phyloP scores from a whole-genome alignment of 2,113 vertebrate species.

The Rhynchomys soricoides region DNA sequence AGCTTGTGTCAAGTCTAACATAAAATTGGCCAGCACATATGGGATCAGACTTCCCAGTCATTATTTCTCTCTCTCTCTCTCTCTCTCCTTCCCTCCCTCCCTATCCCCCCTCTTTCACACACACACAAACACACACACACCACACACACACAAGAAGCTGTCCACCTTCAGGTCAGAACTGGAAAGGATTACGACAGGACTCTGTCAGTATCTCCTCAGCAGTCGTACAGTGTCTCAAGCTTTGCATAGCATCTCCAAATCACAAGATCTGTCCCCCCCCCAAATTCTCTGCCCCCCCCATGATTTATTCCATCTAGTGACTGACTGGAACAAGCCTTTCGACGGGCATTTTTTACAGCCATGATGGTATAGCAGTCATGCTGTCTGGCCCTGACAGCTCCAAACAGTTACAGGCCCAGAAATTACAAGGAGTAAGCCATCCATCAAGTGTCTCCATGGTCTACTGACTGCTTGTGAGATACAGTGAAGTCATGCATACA shows the following conservation, averaged over 20 bases:
- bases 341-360: constrained; percentile 70
- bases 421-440: constrained; percentile 57
- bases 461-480: constrained; percentile 21
- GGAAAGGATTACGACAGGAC: background rate
- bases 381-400: constrained; percentile 62
- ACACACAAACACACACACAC: background rate
- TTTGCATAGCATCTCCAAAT: constrained; percentile 1
- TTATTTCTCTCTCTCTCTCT: too few species aligned
- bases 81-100: background rate
- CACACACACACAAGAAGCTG: background rate
- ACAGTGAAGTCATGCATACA: constrained; percentile 19
- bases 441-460: constrained; percentile 64
- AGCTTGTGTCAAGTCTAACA: background rate
- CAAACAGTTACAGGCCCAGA: constrained; percentile 69
- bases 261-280: background rate
- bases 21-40: background rate
- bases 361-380: constrained; percentile 43
- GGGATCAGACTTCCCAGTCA: background rate
- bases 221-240: background rate
- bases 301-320: constrained; percentile 56
- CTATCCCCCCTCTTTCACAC: too few species aligned
- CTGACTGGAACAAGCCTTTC: constrained; percentile 61
- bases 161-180: background rate
- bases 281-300: constrained; percentile 2
- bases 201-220: background rate